Evolutionary conservation across 1,140 invertebrate genomes (phyloP).

Genomic region (Cephus cinctus): DNA sequence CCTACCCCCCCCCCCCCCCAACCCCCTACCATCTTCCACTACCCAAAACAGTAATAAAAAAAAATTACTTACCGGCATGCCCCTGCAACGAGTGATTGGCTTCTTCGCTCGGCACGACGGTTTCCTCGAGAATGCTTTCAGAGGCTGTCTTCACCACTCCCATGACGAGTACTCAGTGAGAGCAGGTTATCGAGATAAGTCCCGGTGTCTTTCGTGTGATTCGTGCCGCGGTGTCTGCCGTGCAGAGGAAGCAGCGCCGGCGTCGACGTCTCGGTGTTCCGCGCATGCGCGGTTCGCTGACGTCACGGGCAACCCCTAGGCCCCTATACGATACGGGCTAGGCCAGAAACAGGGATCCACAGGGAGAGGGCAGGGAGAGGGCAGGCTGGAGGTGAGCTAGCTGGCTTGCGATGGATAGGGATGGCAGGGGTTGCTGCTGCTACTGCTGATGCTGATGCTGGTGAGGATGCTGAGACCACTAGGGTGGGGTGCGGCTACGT

Average conservation of each 20-base stretch:
- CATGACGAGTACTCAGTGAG: slow-evolving; percentile 35
- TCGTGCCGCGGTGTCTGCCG: slow-evolving; percentile 38
- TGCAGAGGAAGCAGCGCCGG: slow-evolving; percentile 17
- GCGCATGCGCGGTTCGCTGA: slow-evolving; percentile 4
- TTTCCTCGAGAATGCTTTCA: slow-evolving; percentile 44
- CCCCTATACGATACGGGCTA: background rate
- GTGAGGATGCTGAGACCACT: slow-evolving; percentile 15
- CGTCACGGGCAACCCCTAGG: slow-evolving; percentile 8
- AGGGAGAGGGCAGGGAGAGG: background rate
- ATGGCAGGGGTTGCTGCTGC: no score
- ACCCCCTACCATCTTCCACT: no score
- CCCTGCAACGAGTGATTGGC: slow-evolving; percentile 48
- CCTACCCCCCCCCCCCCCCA: no score
- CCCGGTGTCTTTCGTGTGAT: slow-evolving; percentile 3
- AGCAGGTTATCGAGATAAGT: slow-evolving; percentile 2
- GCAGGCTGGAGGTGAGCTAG: slow-evolving; percentile 10
- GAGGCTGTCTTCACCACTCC: slow-evolving; percentile 50
- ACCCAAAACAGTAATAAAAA: background rate
- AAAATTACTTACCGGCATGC: slow-evolving; percentile 39
- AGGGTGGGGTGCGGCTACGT: slow-evolving; percentile 29
- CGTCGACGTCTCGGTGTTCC: background rate
- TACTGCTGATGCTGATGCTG: slow-evolving; percentile 1
- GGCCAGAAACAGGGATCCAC: background rate
- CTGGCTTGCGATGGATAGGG: slow-evolving; percentile 11
- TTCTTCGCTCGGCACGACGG: slow-evolving; percentile 48